phyloP scores from a whole-genome alignment of 1,140 invertebrate genomes.

The Eufriesea mexicana region DNA sequence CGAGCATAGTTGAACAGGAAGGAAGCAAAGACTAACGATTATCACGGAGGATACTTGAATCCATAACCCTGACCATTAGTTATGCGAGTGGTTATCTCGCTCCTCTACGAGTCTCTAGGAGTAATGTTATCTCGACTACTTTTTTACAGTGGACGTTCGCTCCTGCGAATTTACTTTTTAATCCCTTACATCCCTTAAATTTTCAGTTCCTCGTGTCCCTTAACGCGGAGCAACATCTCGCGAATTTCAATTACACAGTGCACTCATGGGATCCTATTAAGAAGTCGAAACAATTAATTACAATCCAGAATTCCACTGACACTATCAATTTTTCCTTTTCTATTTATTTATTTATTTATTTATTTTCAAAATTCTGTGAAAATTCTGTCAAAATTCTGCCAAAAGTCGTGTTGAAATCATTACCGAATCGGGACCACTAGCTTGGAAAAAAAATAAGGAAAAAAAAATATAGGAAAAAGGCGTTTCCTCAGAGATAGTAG shows the following conservation, averaged over 20 bases:
- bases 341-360: too few species aligned
- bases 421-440: background rate
- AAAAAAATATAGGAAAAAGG: background rate
- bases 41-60: conserved; percentile 28
- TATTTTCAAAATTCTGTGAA: too few species aligned
- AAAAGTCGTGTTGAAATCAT: background rate
- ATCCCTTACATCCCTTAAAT: conserved; percentile 6
- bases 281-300: background rate
- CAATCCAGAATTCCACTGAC: background rate
- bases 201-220: background rate
- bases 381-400: background rate
- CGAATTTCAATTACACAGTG: background rate
- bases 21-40: background rate
- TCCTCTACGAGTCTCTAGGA: conserved; percentile 4
- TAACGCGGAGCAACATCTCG: too few species aligned
- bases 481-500: background rate
- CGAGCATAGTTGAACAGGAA: background rate
- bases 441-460: too few species aligned
- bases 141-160: background rate
- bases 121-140: conserved; percentile 24
- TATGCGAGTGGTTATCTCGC: conserved; percentile 27
- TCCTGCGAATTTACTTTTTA: conserved; percentile 9
- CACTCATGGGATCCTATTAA: too few species aligned
- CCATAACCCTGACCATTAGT: conserved; percentile 32
- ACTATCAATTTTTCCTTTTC: too few species aligned